A percentile compares a stretch with the other conserved stretches of the same genome.
phyloP scores from a whole-genome alignment of 1,140 invertebrate species.

The Leptinotarsa defecta region DNA sequence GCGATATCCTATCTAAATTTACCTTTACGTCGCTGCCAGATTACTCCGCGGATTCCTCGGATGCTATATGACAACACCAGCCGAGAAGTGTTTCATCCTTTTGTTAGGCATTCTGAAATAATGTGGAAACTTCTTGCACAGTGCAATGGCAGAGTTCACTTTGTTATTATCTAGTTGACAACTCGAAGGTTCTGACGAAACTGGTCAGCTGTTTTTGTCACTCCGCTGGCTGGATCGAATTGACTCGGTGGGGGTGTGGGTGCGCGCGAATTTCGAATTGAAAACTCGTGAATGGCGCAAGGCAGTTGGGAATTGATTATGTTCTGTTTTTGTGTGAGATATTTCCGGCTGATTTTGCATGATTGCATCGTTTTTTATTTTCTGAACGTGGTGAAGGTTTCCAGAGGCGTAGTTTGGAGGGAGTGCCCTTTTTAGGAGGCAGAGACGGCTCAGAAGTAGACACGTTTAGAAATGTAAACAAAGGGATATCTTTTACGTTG shows the following conservation, averaged over 20 bases:
- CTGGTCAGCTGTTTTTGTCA: conserved; percentile 32
- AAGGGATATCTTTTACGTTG: too few species aligned
- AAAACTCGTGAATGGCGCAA: conserved; percentile 5
- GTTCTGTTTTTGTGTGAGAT: background rate
- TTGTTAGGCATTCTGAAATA: conserved; percentile 24
- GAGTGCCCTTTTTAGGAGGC: too few species aligned
- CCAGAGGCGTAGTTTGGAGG: background rate
- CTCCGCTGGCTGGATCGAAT: background rate
- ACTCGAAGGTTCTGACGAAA: conserved; percentile 15
- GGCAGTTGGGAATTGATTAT: conserved; percentile 4
- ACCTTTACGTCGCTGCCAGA: conserved; percentile 22
- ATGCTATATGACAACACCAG: conserved; percentile 27
- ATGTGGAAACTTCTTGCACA: conserved; percentile 21
- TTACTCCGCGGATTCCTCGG: conserved; percentile 12
- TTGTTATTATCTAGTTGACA: conserved; percentile 22
- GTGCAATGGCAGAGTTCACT: background rate
- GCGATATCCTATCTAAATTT: conserved; percentile 9
- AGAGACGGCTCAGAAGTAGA: too few species aligned
- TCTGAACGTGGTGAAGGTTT: background rate
- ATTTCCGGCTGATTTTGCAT: conserved; percentile 8
- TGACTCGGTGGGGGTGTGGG: background rate
- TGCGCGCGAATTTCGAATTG: conserved; percentile 18
- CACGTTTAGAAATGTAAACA: too few species aligned
- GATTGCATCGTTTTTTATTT: background rate
- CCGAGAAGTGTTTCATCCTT: conserved; percentile 12